Evolutionary conservation across 2,113 vertebrate species (phyloP).

Genomic region (Coptodon rendalli): DNA sequence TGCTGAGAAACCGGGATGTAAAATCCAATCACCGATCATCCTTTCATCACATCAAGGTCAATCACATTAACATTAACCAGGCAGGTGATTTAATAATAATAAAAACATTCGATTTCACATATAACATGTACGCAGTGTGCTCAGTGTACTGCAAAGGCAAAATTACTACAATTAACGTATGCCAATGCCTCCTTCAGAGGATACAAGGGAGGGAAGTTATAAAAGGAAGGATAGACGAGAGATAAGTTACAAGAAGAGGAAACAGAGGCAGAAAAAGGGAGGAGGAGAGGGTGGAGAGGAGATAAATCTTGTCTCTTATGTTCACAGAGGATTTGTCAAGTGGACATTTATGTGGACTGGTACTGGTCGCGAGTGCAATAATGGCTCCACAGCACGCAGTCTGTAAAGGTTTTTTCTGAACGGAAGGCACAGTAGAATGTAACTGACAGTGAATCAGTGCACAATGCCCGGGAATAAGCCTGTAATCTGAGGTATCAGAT

Average conservation of each 20-base stretch:
- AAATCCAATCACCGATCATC: background rate
- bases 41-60: background rate
- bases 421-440: background rate
- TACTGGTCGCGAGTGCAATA: slow-evolving; percentile 28
- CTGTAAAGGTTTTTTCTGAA: background rate
- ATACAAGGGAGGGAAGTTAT: background rate
- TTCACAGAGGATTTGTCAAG: slow-evolving; percentile 5
- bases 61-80: background rate
- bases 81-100: background rate
- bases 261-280: slow-evolving; percentile 11
- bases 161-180: slow-evolving; percentile 18
- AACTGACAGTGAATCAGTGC: slow-evolving; percentile 37
- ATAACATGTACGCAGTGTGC: background rate
- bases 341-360: slow-evolving; percentile 31
- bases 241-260: slow-evolving; percentile 20
- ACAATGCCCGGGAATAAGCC: slow-evolving; percentile 34
- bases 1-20: background rate
- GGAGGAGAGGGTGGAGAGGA: slow-evolving; percentile 7
- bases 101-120: background rate
- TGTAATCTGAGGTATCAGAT: slow-evolving; percentile 60
- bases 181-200: background rate
- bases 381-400: background rate
- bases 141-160: background rate
- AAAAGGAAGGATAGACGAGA: background rate
- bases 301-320: slow-evolving; percentile 38